These are phyloP conservation scores for Trinorchestia longiramus DNA, from an alignment of 1,140 invertebrate species.

Conservation along the genomic window DNA sequence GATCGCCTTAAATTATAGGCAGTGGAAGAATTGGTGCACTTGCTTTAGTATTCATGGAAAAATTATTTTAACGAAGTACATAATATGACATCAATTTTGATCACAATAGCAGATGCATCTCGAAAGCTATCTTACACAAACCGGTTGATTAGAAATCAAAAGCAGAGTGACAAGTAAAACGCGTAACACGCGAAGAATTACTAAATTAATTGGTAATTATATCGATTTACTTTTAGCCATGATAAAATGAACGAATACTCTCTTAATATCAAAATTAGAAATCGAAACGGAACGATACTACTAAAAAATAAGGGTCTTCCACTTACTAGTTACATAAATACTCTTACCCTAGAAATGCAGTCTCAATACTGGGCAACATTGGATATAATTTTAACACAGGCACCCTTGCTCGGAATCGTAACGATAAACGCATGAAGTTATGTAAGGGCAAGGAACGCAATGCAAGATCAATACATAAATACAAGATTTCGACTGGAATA, in stretches of 20 bases:
- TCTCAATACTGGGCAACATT: neutral
- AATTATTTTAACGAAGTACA: neutral
- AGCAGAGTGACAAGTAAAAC: neutral
- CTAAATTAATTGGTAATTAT: neutral
- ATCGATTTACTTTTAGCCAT: neutral
- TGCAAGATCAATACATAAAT: neutral
- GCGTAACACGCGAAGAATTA: neutral
- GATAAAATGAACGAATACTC: neutral
- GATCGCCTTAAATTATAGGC: neutral
- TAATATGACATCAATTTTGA: neutral
- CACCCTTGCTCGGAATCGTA: neutral
- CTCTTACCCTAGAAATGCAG: neutral
- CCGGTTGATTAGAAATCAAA: neutral
- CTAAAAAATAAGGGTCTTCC: neutral
- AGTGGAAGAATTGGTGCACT: neutral
- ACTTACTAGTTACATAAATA: neutral
- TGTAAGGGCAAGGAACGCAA: no score
- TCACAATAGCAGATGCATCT: neutral
- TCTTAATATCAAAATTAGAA: neutral
- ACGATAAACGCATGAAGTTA: neutral
- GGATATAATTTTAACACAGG: neutral
- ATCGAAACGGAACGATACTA: neutral
- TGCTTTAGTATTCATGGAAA: neutral
- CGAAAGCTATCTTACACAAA: neutral
- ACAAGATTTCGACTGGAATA: neutral